Conservation (phyloP, 2,797 vertebrate species). For the Nyctibius grandis region DNA sequence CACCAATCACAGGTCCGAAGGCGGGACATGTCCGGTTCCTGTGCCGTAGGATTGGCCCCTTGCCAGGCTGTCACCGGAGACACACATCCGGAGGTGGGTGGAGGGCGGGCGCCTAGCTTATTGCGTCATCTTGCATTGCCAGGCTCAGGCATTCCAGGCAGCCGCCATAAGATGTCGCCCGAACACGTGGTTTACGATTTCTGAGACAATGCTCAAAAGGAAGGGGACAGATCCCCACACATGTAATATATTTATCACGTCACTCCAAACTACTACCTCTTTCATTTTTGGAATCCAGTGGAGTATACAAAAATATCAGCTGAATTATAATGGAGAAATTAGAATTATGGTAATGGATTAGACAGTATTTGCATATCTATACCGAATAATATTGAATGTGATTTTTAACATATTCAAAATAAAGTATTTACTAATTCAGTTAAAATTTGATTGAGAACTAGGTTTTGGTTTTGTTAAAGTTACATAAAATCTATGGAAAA, state of each 20-base stretch:
- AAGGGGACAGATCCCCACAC: too few species aligned
- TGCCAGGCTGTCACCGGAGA: too few species aligned
- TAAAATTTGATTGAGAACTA: neutral
- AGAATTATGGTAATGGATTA: neutral
- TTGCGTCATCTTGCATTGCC: too few species aligned
- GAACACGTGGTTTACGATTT: too few species aligned
- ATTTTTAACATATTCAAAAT: neutral
- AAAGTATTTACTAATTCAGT: neutral
- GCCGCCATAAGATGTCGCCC: too few species aligned
- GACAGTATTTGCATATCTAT: neutral
- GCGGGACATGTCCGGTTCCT: too few species aligned
- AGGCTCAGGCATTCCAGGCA: too few species aligned
- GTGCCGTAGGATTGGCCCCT: too few species aligned
- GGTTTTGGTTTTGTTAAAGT: neutral
- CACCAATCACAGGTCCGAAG: too few species aligned
- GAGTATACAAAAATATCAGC: neutral
- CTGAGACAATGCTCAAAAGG: too few species aligned
- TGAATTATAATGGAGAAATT: neutral
- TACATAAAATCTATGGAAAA: neutral
- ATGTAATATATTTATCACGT: neutral
- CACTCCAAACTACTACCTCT: neutral
- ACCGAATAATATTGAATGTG: neutral
- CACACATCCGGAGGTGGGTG: too few species aligned
- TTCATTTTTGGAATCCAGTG: neutral
- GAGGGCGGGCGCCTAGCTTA: too few species aligned